Evolutionary conservation across 2,888 invertebrate genomes (phyloP).

Genomic region (Acheta domesticus): DNA sequence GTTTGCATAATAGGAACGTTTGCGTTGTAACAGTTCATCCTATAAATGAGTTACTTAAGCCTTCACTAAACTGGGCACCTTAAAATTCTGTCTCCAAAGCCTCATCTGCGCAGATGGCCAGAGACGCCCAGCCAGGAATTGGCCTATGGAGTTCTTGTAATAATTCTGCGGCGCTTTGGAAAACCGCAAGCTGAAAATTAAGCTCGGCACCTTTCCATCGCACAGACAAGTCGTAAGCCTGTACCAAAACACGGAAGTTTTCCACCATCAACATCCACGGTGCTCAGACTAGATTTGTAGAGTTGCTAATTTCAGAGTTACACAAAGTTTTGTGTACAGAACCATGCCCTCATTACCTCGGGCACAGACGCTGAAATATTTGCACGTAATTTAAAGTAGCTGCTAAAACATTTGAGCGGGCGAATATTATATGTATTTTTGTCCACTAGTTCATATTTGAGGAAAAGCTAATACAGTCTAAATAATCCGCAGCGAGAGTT

Average conservation of each 20-base stretch:
- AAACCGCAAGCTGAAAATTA: too few species aligned
- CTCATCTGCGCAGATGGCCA: too few species aligned
- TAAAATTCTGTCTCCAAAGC: too few species aligned
- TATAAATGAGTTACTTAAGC: too few species aligned
- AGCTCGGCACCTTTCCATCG: too few species aligned
- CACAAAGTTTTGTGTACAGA: slow-evolving; percentile 4
- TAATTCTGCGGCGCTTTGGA: too few species aligned
- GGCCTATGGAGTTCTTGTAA: too few species aligned
- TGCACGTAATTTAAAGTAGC: neutral
- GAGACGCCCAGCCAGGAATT: too few species aligned
- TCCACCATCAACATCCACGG: neutral
- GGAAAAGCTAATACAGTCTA: neutral
- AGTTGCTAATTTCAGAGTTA: neutral
- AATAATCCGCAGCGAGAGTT: neutral
- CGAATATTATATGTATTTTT: neutral
- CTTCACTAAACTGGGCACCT: too few species aligned
- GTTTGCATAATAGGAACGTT: too few species aligned
- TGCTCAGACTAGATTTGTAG: slow-evolving; percentile 1
- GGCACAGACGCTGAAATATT: neutral
- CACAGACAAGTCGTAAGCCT: too few species aligned
- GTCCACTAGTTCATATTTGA: slow-evolving; percentile 18
- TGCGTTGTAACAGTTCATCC: too few species aligned
- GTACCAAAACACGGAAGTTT: neutral
- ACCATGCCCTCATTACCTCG: neutral
- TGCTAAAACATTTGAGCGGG: neutral